Evolutionary conservation across 2,888 invertebrate species (phyloP).

Genomic region (Furcula furcula): DNA sequence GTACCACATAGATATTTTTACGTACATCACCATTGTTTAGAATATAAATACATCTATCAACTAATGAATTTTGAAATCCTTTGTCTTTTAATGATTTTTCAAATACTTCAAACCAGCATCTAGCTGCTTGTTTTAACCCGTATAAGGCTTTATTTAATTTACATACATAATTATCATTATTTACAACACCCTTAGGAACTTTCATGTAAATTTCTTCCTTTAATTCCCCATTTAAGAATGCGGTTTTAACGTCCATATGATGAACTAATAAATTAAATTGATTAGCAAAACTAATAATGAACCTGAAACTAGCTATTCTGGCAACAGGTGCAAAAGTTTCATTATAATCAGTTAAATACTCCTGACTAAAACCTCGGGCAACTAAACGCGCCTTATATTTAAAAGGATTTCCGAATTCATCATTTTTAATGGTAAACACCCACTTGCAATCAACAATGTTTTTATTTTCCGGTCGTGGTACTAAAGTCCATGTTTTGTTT

Average conservation of each 20-base stretch:
- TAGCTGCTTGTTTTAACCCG: conserved; percentile 26
- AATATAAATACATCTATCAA: too few relatives aligned
- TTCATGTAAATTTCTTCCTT: conserved; percentile 15
- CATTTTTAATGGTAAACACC: conserved; percentile 24
- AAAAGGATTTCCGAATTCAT: too few relatives aligned
- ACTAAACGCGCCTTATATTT: too few relatives aligned
- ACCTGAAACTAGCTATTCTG: conserved; percentile 27
- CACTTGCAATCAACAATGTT: conserved; percentile 26
- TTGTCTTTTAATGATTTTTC: too few relatives aligned
- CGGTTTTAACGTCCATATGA: conserved; percentile 28
- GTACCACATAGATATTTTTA: too few relatives aligned
- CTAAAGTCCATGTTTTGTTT: conserved; percentile 29
- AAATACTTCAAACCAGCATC: too few relatives aligned
- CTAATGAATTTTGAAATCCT: too few relatives aligned
- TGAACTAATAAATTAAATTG: conserved; percentile 20
- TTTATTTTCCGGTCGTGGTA: conserved; percentile 21
- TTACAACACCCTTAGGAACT: conserved; percentile 1
- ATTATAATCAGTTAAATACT: conserved; percentile 25
- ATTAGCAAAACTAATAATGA: conserved; percentile 20
- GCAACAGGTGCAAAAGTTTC: conserved; percentile 36
- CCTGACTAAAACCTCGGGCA: conserved; percentile 37
- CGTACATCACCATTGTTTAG: too few relatives aligned
- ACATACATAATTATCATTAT: conserved; percentile 11
- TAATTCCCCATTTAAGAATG: conserved; percentile 23
- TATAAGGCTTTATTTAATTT: conserved; percentile 32